phyloP scores from a whole-genome alignment of 2,888 invertebrate species.

The Neocrepidodera transversa region DNA sequence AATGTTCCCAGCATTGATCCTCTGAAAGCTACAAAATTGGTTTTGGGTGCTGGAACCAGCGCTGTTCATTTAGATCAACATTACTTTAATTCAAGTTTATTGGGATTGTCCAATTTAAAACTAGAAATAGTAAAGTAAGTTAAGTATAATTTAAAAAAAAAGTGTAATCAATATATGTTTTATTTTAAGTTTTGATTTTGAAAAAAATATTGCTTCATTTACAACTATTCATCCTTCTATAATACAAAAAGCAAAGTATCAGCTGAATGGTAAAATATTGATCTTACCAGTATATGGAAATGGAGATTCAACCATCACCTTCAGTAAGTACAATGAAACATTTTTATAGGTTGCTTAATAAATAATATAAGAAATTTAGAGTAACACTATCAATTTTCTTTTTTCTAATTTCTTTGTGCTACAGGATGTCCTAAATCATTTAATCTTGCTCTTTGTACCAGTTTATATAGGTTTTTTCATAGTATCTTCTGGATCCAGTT shows the following conservation, averaged over 20 bases:
- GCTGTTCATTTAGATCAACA: conserved; percentile 38
- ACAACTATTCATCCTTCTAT: conserved; percentile 22
- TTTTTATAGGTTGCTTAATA: no score
- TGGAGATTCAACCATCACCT: conserved; percentile 30
- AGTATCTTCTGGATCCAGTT: no score
- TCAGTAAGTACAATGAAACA: conserved; percentile 39
- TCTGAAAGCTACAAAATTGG: conserved; percentile 16
- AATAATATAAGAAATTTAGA: background rate
- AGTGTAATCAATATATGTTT: no score
- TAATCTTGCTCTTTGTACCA: no score
- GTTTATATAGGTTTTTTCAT: no score
- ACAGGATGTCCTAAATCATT: no score
- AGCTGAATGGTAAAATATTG: conserved; percentile 38
- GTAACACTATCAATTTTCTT: no score
- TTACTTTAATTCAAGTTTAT: conserved; percentile 29
- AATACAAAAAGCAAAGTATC: conserved; percentile 33
- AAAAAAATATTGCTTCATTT: conserved; percentile 33
- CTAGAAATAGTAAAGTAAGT: conserved; percentile 36
- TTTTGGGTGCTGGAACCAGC: conserved; percentile 33
- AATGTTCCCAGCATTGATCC: conserved; percentile 35
- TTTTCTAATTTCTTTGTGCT: no score
- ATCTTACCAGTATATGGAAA: conserved; percentile 37
- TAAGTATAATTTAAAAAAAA: background rate
- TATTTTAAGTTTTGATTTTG: conserved; percentile 25
- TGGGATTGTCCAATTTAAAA: conserved; percentile 27